A percentile compares a stretch with the other conserved stretches of the same genome.
Evolutionary conservation across 2,797 vertebrate species (phyloP).

Genomic region (Oophaga sylvatica): DNA sequence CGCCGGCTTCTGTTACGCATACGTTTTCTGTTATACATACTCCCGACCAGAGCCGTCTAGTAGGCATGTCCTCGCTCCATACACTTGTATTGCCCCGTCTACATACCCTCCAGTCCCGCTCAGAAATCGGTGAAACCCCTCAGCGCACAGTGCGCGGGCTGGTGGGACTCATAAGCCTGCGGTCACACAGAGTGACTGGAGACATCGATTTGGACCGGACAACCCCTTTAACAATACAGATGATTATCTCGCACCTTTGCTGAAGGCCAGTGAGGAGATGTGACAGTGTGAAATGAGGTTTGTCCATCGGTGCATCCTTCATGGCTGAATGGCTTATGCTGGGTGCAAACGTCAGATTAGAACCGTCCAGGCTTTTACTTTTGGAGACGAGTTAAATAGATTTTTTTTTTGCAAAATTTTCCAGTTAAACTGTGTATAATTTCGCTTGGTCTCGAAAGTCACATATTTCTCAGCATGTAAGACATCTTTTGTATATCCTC

Average conservation of each 20-base stretch:
- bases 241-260: background rate
- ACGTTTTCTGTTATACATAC: no score
- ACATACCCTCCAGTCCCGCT: no score
- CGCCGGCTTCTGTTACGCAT: no score
- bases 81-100: no score
- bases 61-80: no score
- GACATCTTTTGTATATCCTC: slow-evolving; percentile 1
- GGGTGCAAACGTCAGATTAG: background rate
- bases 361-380: background rate
- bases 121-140: no score
- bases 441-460: background rate
- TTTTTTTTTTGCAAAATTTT: slow-evolving; percentile 1
- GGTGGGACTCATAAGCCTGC: no score
- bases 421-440: background rate
- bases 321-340: background rate
- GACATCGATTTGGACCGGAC: no score
- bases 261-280: background rate
- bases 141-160: no score
- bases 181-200: no score
- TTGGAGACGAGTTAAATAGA: background rate
- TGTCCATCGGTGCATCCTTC: background rate
- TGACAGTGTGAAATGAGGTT: background rate
- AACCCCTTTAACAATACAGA: background rate
- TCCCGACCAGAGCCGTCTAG: no score
- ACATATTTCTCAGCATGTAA: slow-evolving; percentile 3